Conservation (phyloP, 1,140 invertebrate genomes). For the Cardiocondyla obscurior region DNA sequence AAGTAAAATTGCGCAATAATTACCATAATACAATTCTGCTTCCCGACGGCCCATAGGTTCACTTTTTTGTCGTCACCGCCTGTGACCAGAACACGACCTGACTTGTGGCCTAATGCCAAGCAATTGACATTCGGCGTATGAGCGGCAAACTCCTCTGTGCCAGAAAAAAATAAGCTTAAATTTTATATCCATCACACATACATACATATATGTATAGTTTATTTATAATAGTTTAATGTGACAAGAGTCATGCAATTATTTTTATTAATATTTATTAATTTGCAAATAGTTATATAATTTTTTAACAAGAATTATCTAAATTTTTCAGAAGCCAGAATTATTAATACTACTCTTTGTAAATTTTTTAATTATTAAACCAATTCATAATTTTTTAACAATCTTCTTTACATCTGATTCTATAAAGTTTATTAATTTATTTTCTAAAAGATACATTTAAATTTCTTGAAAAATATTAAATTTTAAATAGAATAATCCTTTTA, state of each 20-base stretch:
- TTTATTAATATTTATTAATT: background rate
- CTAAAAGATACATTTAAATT: background rate
- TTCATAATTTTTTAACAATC: background rate
- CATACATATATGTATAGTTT: background rate
- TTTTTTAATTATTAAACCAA: background rate
- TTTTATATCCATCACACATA: background rate
- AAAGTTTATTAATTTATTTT: background rate
- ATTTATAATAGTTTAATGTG: background rate
- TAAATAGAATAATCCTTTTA: background rate
- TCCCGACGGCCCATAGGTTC: constrained; percentile 98
- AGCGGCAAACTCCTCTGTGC: constrained; percentile 95
- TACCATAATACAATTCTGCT: constrained; percentile 98
- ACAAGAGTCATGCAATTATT: background rate
- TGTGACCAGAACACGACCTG: constrained; percentile 96
- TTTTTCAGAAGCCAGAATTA: background rate
- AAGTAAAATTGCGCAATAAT: background rate
- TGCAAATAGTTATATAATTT: background rate
- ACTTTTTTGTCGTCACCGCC: constrained; percentile 99
- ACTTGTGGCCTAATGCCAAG: constrained; percentile 95
- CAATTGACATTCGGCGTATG: constrained; percentile 96
- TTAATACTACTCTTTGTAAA: background rate
- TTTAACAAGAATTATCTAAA: background rate
- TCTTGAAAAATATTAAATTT: constrained; percentile 14
- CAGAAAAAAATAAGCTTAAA: constrained; percentile 66
- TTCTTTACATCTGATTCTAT: background rate